Conservation (phyloP, 2,888 invertebrate species). For the Athetis lepigone region DNA sequence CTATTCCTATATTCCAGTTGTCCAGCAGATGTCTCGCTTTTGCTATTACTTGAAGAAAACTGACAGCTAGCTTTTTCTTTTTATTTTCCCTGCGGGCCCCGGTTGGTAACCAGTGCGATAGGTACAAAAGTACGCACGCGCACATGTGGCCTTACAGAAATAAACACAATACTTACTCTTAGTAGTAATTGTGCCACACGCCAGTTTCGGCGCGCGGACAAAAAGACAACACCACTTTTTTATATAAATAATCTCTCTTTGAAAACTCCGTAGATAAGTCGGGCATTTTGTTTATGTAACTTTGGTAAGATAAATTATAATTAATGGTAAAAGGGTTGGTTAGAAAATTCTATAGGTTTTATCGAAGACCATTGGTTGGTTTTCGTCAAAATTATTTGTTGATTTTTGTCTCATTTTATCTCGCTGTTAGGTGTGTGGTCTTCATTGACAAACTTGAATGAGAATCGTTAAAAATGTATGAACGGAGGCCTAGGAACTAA, state of each 20-base stretch:
- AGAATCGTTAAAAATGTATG: no score
- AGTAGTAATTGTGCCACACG: slow-evolving; percentile 88
- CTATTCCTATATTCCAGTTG: no score
- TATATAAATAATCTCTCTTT: slow-evolving; percentile 86
- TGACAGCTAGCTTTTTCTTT: not conserved
- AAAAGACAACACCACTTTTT: slow-evolving; percentile 75
- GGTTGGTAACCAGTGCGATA: slow-evolving; percentile 62
- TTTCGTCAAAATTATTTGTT: slow-evolving; percentile 46
- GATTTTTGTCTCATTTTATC: slow-evolving; percentile 1
- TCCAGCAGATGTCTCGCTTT: no score
- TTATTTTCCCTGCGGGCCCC: slow-evolving; percentile 63
- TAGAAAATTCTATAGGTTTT: slow-evolving; percentile 36
- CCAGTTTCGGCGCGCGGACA: slow-evolving; percentile 74
- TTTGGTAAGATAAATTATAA: slow-evolving; percentile 58
- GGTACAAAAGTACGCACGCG: slow-evolving; percentile 77
- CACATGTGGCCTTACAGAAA: slow-evolving; percentile 86
- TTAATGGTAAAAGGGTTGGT: slow-evolving; percentile 48
- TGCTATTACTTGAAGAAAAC: not conserved
- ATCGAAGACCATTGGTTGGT: slow-evolving; percentile 39
- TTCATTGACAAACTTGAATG: not conserved
- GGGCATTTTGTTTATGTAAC: slow-evolving; percentile 48
- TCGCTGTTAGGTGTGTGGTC: slow-evolving; percentile 1
- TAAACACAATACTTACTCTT: slow-evolving; percentile 85
- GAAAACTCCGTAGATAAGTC: slow-evolving; percentile 72
- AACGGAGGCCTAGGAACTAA: no score